Evolutionary conservation across 2,797 vertebrate genomes (phyloP), one percentile per base, ranked within the genome.

Genomic region (Catharus ustulatus): DNA sequence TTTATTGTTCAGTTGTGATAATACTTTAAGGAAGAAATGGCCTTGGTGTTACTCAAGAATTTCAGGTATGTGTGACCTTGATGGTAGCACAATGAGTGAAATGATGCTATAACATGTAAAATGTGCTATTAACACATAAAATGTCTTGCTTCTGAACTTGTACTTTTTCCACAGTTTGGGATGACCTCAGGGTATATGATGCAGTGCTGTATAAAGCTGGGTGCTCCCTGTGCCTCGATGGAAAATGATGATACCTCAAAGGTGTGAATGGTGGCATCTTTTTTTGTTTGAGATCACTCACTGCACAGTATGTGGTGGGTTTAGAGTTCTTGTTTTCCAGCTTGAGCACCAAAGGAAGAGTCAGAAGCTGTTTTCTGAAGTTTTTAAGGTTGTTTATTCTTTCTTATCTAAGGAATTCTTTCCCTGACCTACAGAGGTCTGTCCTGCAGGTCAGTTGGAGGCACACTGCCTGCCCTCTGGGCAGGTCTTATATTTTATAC

Each of bases 31-130:
- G 43, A 34, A 61, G 64, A 67, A 58, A 13, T 10, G 30, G n/a
- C 59, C 54, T 87, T 87, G 42, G 11, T 54, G 32, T 67, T 89
- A 24, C 14, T 59, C 8, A 58, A 36, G n/a, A 69, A 32, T 73
- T 85, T 87, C 46, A 49, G 0, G 0, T n/a, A 5, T 0, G 0
- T 40, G 43, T 81, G 77, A 75, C 45, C 66, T 92, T 51, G 38
- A 43, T 77, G 3, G 2, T 2, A 67, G 57, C 51, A 80, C 52
- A 73, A 66, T 46, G 55, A 59, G 27, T 67, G 54, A 74, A 79
- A 83, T 7, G 45, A 46, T 54, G 13, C 20, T 49, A 0, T 42
- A 32, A 46, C 13, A 13, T 17, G 15, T 15, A 21, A 45, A 59
- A 54, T n/a, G 7, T 84, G 61, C 10, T 34, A 8, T 34, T 66